phyloP scores from a whole-genome alignment of 2,113 vertebrate species.

The Acrocephalus arundinaceus region DNA sequence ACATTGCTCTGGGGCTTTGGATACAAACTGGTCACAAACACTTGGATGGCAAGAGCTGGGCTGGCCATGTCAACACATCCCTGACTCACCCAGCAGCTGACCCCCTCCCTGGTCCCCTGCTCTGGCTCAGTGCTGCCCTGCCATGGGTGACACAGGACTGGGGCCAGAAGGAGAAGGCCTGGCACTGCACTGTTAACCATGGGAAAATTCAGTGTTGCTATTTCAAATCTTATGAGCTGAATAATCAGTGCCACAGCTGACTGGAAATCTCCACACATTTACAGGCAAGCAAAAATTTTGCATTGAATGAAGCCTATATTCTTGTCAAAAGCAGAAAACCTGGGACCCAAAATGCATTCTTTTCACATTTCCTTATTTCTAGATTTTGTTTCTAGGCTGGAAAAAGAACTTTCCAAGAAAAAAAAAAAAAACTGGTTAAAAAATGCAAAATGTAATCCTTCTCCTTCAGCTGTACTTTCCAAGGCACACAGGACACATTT shows the following conservation, averaged over 20 bases:
- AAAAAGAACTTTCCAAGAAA: neutral
- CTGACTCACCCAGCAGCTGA: neutral
- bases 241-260: neutral
- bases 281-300: neutral
- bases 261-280: neutral
- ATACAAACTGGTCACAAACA: fast-evolving
- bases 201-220: neutral
- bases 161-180: neutral
- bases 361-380: neutral
- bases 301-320: neutral
- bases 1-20: neutral
- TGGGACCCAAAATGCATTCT: neutral
- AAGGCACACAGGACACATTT: neutral
- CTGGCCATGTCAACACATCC: neutral
- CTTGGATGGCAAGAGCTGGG: neutral
- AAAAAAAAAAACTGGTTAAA: neutral
- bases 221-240: neutral
- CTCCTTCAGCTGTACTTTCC: neutral
- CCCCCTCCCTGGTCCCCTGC: neutral
- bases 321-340: neutral
- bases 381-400: neutral
- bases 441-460: neutral
- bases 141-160: neutral
- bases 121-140: no score
- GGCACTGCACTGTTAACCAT: neutral